Evolutionary conservation across 2,888 invertebrate species (phyloP).

Genomic region (Cryptocephalus primarius): DNA sequence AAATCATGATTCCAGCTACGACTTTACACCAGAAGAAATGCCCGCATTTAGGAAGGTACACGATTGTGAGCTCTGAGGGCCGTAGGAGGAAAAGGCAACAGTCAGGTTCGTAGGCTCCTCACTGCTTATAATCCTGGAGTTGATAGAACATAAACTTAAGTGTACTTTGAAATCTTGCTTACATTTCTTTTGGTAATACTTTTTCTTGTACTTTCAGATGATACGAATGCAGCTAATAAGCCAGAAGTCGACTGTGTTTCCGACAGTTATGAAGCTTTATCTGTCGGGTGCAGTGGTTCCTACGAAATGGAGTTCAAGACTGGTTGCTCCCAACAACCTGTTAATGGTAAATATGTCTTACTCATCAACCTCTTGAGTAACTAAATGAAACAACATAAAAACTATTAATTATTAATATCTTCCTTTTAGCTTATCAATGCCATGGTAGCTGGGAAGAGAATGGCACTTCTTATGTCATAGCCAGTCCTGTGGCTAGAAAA

Average conservation of each 20-base stretch:
- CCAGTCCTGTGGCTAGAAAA: constrained; percentile 45
- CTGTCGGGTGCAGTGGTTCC: constrained; percentile 49
- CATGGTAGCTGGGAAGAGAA: constrained; percentile 63
- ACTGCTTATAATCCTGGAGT: too few species aligned
- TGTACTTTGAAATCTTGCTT: too few species aligned
- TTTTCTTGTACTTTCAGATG: constrained; percentile 11
- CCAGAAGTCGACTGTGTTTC: constrained; percentile 38
- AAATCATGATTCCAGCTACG: constrained; percentile 42
- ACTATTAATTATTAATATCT: not conserved
- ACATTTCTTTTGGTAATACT: too few species aligned
- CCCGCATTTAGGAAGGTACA: constrained; percentile 58
- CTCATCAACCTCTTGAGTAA: not conserved
- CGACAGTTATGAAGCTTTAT: constrained; percentile 44
- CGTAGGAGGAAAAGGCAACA: constrained; percentile 41
- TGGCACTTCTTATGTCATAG: constrained; percentile 53
- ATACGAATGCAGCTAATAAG: constrained; percentile 12
- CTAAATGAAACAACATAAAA: too few species aligned
- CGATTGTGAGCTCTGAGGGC: constrained; percentile 30
- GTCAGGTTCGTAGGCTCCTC: constrained; percentile 1
- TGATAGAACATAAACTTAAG: too few species aligned
- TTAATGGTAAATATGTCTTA: constrained; percentile 37
- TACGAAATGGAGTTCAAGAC: constrained; percentile 52
- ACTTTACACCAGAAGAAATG: constrained; percentile 52
- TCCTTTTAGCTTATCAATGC: constrained; percentile 52
- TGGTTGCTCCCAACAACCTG: constrained; percentile 39